phyloP scores from a whole-genome alignment of 2,888 invertebrate species.

The Cloeon dipterum region DNA sequence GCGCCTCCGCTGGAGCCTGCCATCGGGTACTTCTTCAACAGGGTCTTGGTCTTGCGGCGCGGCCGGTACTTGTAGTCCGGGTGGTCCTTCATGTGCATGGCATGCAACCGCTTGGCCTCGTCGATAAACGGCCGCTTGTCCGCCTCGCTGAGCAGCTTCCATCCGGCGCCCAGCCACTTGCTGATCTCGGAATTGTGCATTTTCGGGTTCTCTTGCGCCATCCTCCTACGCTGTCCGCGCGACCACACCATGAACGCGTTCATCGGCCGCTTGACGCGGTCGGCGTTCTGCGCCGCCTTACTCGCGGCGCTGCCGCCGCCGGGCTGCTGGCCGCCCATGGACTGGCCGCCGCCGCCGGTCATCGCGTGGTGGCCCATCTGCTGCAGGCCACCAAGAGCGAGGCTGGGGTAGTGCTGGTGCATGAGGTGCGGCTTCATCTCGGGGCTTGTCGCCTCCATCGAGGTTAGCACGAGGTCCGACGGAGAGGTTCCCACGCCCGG shows the following conservation, averaged over 20 bases:
- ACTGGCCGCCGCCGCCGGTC: background rate
- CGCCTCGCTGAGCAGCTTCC: slow-evolving; percentile 86
- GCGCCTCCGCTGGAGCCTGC: slow-evolving; percentile 3
- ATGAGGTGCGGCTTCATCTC: background rate
- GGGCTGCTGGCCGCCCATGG: background rate
- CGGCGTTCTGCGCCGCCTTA: slow-evolving; percentile 63
- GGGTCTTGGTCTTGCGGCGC: slow-evolving; percentile 85
- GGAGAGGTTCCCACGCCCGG: background rate
- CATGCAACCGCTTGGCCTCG: slow-evolving; percentile 89
- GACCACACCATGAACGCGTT: slow-evolving; percentile 99
- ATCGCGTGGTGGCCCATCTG: background rate
- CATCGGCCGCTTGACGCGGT: slow-evolving; percentile 95
- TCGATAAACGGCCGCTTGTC: slow-evolving; percentile 98
- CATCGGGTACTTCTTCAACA: slow-evolving; percentile 71
- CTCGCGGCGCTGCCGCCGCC: slow-evolving; percentile 28
- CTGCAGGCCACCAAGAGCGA: background rate
- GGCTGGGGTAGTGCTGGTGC: background rate
- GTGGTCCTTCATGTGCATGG: slow-evolving; percentile 98
- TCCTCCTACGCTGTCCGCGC: slow-evolving; percentile 86
- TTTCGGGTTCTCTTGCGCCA: slow-evolving; percentile 98
- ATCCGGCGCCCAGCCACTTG: slow-evolving; percentile 90
- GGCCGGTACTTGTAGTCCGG: slow-evolving; percentile 98
- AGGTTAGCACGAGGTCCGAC: background rate
- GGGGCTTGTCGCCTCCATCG: background rate
- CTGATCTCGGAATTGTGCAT: slow-evolving; percentile 99